A percentile compares a stretch with the other conserved stretches of the same genome.
Evolutionary conservation across 2,888 invertebrate genomes (phyloP).

Genomic region (Seira ritae): DNA sequence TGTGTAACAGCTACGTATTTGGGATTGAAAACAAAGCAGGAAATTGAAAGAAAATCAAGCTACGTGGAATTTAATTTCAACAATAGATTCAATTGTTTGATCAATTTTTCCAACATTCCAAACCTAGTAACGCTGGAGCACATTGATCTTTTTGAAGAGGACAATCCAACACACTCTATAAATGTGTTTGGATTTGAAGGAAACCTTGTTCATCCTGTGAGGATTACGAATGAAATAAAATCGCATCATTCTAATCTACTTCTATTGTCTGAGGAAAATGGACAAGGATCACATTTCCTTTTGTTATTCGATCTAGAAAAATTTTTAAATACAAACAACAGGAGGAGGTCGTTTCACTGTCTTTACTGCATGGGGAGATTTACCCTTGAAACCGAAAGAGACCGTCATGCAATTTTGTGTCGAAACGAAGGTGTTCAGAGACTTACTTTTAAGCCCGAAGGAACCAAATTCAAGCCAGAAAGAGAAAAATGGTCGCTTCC

Average conservation of each 20-base stretch:
- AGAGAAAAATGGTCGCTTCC: neutral
- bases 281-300: neutral
- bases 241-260: conserved; percentile 9
- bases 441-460: too few relatives aligned
- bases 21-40: neutral
- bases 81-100: neutral
- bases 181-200: conserved; percentile 21
- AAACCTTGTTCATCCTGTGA: conserved; percentile 4
- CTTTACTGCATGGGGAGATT: conserved; percentile 8
- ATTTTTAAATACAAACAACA: neutral
- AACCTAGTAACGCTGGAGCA: neutral
- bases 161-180: conserved; percentile 14
- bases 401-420: too few relatives aligned
- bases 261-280: conserved; percentile 17
- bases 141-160: conserved; percentile 18
- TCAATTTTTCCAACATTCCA: neutral
- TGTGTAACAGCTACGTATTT: conserved; percentile 12
- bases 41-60: neutral
- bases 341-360: neutral
- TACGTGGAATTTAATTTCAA: neutral
- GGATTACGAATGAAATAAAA: conserved; percentile 5
- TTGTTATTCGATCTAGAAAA: too few relatives aligned
- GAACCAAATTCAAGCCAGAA: too few relatives aligned
- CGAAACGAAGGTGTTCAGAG: too few relatives aligned
- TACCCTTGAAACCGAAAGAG: neutral